Evolutionary conservation across 1,140 invertebrate genomes (phyloP), one percentile per base, ranked within the genome.

Genomic region (Neodiprion virginianus): DNA sequence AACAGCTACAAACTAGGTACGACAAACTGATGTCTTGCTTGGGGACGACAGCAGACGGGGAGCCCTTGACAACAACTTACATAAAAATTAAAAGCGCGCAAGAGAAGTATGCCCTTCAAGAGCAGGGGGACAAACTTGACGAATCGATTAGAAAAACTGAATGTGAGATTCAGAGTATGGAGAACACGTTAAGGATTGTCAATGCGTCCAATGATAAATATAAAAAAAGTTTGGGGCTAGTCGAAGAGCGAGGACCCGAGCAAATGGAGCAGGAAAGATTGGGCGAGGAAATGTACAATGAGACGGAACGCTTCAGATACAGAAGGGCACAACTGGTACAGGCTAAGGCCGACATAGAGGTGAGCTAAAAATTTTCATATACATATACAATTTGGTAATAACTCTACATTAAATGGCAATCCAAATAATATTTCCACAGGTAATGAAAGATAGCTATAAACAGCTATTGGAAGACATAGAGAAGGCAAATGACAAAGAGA

Each of bases 81-180:
- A 89, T 93, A 70, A 93, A 92, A 83, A 91, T 94, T 53, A 92
- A 93, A 87, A 90, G 89, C 74, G 92, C 92, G 1, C 93, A 93
- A 84, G 93, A 94, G 76, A 92, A 91, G 66, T 91, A 90, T 65
- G 88, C 93, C 76, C 80, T 95, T 21, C 92, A 93, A 79, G 90
- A 93, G 81, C 89, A 92, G 78, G 94, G 94, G n/a, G 93, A 94
- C 78, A 85, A 90, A 67, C 86, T 95, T 75, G 94, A 95, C 83
- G 88, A 88, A 3, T 90, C 92, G 70, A 92, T 95, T 17, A 85
- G 88, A 76, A 92, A 91, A 79, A 89, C 91, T 23, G 94, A 95
- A 86, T 86, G 90, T 48, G 94, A 95, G 84, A 93, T 95, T 75
- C 87, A 91, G 21, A 93, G 93, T 48, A 92, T 95, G 86, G 94